A percentile compares a stretch with the other conserved stretches of the same genome.
Conservation (phyloP, 2,888 invertebrate genomes). For the Acanthosepion lycidas region DNA sequence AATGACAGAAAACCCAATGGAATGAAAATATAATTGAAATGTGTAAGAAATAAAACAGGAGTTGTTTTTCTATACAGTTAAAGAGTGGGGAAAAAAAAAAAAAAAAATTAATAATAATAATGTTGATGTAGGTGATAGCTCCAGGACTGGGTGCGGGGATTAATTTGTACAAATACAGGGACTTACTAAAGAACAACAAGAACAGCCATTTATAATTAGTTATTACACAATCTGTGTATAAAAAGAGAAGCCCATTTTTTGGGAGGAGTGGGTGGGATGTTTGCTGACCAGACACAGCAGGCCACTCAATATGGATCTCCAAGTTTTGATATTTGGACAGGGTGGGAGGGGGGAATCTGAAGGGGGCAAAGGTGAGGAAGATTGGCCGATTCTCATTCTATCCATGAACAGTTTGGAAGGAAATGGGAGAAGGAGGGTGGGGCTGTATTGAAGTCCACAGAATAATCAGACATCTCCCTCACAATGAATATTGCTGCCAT, state of each 20-base stretch:
- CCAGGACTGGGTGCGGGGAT: not conserved
- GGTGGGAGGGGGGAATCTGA: too few species aligned
- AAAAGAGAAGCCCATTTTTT: not conserved
- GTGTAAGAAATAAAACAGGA: not conserved
- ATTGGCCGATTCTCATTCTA: not conserved
- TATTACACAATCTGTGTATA: too few species aligned
- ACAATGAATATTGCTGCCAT: slow-evolving; percentile 33
- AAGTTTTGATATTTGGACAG: not conserved
- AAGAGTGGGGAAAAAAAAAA: not conserved
- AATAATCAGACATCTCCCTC: not conserved
- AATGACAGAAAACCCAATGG: not conserved
- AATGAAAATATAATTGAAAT: not conserved
- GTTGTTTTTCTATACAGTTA: not conserved
- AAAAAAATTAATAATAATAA: not conserved
- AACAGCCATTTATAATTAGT: too few species aligned
- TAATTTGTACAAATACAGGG: too few species aligned
- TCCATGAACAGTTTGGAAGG: not conserved
- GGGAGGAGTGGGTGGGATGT: not conserved
- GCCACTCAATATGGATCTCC: not conserved
- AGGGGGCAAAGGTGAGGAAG: not conserved
- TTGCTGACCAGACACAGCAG: not conserved
- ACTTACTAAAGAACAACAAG: too few species aligned
- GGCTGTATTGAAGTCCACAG: not conserved
- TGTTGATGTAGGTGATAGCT: not conserved
- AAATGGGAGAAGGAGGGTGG: not conserved